These are phyloP conservation scores for Notoglanidium macrostoma DNA, from an alignment of 2,797 vertebrate species.

Conservation along the genomic window DNA sequence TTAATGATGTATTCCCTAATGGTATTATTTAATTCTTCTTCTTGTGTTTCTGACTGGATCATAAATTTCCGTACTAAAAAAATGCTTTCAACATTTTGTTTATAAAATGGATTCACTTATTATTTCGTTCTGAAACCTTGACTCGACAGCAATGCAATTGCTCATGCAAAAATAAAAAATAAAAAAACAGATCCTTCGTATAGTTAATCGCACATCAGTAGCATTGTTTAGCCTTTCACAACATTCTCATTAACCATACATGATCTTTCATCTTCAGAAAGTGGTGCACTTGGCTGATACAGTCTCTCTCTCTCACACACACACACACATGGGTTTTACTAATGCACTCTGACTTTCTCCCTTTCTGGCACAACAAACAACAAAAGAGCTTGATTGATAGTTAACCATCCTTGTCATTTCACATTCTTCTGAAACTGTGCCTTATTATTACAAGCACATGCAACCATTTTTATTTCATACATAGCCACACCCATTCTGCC, in stretches of 20 bases:
- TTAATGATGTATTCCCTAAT: slow-evolving; percentile 17
- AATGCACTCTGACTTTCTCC: slow-evolving; percentile 35
- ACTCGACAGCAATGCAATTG: neutral
- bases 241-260: slow-evolving; percentile 49
- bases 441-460: slow-evolving; percentile 49
- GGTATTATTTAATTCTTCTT: slow-evolving; percentile 34
- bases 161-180: slow-evolving; percentile 4
- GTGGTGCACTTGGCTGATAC: slow-evolving; percentile 36
- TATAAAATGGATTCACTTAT: neutral
- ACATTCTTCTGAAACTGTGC: slow-evolving; percentile 46
- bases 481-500: slow-evolving; percentile 25
- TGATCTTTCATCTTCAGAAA: slow-evolving; percentile 51
- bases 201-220: slow-evolving; percentile 50
- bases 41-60: neutral
- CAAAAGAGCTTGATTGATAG: slow-evolving; percentile 42
- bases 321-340: slow-evolving; percentile 15
- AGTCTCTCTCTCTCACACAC: neutral
- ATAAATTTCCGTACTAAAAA: neutral
- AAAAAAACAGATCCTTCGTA: neutral
- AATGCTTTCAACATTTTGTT: neutral
- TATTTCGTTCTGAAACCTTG: slow-evolving; percentile 6
- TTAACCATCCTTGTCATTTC: slow-evolving; percentile 50
- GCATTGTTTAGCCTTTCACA: slow-evolving; percentile 46
- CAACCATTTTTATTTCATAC: slow-evolving; percentile 33
- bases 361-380: slow-evolving; percentile 35